These are phyloP conservation scores for Lapara coniferarum DNA, from an alignment of 2,888 invertebrate genomes.

Conservation along the genomic window DNA sequence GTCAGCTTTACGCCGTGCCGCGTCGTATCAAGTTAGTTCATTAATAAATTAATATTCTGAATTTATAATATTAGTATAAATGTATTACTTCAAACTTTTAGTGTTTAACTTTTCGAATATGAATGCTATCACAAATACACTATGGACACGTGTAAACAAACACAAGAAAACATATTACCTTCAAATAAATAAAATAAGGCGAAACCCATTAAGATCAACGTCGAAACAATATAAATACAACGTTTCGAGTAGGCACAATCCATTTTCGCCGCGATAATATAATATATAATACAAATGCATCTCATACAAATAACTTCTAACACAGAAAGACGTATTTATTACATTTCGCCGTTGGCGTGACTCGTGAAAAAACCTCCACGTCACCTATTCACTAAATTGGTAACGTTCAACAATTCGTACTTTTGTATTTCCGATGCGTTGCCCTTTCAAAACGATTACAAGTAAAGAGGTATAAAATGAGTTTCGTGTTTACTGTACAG, in stretches of 20 bases:
- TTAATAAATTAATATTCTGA: too few species aligned
- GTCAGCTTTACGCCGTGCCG: too few species aligned
- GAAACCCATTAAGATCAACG: conserved; percentile 27
- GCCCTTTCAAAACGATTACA: conserved; percentile 9
- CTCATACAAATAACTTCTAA: conserved; percentile 21
- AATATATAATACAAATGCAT: conserved; percentile 26
- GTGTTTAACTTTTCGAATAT: too few species aligned
- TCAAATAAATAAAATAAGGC: conserved; percentile 19
- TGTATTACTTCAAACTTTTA: neutral
- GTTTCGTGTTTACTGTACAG: neutral
- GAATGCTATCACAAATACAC: neutral
- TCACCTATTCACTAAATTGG: conserved; percentile 19
- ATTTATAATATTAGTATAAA: too few species aligned
- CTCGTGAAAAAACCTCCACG: conserved; percentile 10
- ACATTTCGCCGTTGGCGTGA: too few species aligned
- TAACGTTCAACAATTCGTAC: conserved; percentile 1
- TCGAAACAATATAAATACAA: conserved; percentile 24
- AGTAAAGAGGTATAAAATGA: conserved; percentile 14
- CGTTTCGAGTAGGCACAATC: conserved; percentile 10
- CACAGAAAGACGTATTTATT: conserved; percentile 18
- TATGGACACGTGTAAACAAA: conserved; percentile 19
- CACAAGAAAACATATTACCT: conserved; percentile 8
- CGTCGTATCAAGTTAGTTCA: too few species aligned
- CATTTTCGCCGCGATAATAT: conserved; percentile 21
- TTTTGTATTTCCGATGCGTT: conserved; percentile 13